These are phyloP conservation scores for Diploptera punctata DNA, from an alignment of 2,888 invertebrate genomes.

Conservation along the genomic window DNA sequence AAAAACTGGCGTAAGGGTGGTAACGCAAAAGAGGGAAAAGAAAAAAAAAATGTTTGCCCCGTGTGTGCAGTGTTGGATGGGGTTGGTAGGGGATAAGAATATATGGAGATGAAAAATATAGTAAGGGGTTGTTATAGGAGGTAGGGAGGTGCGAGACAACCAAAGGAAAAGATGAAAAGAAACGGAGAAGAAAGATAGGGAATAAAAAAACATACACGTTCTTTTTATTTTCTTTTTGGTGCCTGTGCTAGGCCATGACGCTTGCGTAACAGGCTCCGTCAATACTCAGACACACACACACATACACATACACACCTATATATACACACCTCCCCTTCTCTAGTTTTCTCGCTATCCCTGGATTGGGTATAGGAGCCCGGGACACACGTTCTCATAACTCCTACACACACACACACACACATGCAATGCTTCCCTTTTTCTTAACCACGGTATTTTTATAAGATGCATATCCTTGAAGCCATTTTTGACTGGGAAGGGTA, in stretches of 20 bases:
- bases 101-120: conserved; percentile 23
- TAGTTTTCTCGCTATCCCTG: conserved; percentile 1
- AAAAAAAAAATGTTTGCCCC: conserved; percentile 13
- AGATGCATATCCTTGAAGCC: background rate
- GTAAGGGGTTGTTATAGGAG: background rate
- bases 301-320: conserved; percentile 27
- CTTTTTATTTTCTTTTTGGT: background rate
- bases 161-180: conserved; percentile 4
- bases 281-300: conserved; percentile 35
- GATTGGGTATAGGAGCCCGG: conserved; percentile 8
- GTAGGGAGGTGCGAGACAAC: too few relatives aligned
- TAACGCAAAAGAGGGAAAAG: conserved; percentile 1
- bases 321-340: background rate
- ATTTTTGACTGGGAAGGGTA: background rate
- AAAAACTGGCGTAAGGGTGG: background rate
- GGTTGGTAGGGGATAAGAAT: background rate
- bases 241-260: conserved; percentile 25
- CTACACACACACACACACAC: conserved; percentile 2
- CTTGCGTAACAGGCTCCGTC: conserved; percentile 33
- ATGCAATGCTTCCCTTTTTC: background rate
- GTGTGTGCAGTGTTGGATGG: background rate
- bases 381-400: conserved; percentile 1
- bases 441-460: background rate
- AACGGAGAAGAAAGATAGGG: background rate
- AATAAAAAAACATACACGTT: background rate